A percentile compares a stretch with the other conserved stretches of the same genome.
These are phyloP conservation scores for Okapia johnstoni DNA, from an alignment of 2,113 vertebrate genomes.

Conservation along the genomic window DNA sequence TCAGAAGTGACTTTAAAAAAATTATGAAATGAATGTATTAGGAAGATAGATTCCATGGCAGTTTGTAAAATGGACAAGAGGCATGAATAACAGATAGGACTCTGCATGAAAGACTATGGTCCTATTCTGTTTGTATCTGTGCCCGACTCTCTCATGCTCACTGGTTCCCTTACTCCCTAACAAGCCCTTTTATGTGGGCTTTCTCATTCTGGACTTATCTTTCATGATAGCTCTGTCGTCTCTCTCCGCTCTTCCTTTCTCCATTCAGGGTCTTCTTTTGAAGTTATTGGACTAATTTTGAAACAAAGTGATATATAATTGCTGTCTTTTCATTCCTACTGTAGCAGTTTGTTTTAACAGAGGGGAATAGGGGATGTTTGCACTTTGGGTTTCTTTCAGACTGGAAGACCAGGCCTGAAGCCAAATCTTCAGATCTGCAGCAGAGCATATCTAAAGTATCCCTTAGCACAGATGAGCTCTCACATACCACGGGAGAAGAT, in stretches of 20 bases:
- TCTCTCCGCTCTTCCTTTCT: neutral
- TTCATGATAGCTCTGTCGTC: neutral
- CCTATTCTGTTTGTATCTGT: neutral
- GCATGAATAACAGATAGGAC: neutral
- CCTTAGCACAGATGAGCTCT: constrained; percentile 5
- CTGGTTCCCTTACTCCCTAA: neutral
- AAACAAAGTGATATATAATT: neutral
- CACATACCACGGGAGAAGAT: neutral
- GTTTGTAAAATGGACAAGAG: neutral
- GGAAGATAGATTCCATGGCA: neutral
- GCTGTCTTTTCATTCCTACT: constrained; percentile 33
- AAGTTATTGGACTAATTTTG: neutral
- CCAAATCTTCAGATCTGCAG: constrained; percentile 17
- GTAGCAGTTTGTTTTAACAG: constrained; percentile 30
- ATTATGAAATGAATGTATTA: constrained; percentile 1
- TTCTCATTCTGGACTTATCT: neutral
- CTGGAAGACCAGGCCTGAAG: constrained; percentile 55
- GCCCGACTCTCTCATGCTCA: neutral
- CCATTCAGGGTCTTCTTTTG: neutral
- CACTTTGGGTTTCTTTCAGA: constrained; percentile 70
- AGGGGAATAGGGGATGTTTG: constrained; percentile 44
- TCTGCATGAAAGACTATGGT: neutral
- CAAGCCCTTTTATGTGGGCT: neutral
- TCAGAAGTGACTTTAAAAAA: neutral
- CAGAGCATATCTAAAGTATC: neutral